phyloP scores from a whole-genome alignment of 2,888 invertebrate species.

The Mythimna loreyi region DNA sequence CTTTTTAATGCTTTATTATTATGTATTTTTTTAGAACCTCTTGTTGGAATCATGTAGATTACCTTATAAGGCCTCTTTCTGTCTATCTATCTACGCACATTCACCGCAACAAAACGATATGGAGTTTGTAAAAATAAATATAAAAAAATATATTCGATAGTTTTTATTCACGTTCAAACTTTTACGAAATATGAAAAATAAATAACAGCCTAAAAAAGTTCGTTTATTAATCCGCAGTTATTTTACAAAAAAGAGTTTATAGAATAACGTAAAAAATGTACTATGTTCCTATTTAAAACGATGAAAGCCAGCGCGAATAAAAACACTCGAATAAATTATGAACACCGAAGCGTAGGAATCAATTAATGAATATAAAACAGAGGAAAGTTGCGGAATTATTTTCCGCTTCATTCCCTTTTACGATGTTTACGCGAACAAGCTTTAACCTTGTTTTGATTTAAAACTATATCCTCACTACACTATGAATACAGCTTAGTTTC shows the following conservation, averaged over 20 bases:
- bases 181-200: constrained; percentile 16
- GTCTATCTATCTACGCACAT: too few relatives aligned
- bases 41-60: too few relatives aligned
- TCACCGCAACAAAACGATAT: neutral
- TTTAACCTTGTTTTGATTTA: constrained; percentile 16
- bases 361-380: constrained; percentile 50
- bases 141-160: constrained; percentile 15
- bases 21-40: neutral
- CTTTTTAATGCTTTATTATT: neutral
- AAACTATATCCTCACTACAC: neutral
- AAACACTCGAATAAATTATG: constrained; percentile 40
- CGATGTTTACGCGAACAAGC: constrained; percentile 32
- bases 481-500: neutral
- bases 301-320: constrained; percentile 24
- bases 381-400: constrained; percentile 42
- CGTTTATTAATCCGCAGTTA: constrained; percentile 13
- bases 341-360: constrained; percentile 41
- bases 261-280: constrained; percentile 7
- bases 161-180: constrained; percentile 25
- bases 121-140: constrained; percentile 13
- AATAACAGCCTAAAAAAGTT: constrained; percentile 17
- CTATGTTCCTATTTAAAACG: constrained; percentile 12
- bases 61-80: too few relatives aligned
- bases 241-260: constrained; percentile 13
- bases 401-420: constrained; percentile 37